These are phyloP conservation scores for Seira ritae DNA, from an alignment of 2,888 invertebrate species.

Conservation along the genomic window DNA sequence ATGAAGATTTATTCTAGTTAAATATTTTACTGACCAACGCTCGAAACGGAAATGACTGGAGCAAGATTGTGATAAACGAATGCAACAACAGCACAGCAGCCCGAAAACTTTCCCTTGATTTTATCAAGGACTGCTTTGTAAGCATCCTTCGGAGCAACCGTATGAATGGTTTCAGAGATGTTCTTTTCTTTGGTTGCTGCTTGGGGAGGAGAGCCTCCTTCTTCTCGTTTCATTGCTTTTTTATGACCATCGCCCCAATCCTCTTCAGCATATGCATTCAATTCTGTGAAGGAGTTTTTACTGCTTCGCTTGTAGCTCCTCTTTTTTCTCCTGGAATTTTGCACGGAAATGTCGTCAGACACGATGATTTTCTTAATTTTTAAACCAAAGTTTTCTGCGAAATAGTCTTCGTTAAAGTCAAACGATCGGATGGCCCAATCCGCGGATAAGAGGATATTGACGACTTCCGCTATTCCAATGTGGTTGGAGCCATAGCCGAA, in stretches of 20 bases:
- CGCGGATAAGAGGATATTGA: constrained; percentile 41
- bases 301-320: background rate
- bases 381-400: constrained; percentile 64
- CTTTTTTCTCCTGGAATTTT: background rate
- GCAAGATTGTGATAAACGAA: constrained; percentile 65
- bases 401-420: constrained; percentile 62
- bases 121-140: constrained; percentile 4
- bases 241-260: background rate
- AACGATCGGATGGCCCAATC: constrained; percentile 60
- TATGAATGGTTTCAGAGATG: background rate
- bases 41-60: constrained; percentile 57
- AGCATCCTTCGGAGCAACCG: background rate
- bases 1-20: background rate
- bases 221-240: too few species aligned
- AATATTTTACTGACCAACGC: constrained; percentile 33
- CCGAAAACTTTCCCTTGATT: constrained; percentile 25
- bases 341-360: constrained; percentile 21
- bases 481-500: constrained; percentile 47
- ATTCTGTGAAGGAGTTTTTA: background rate
- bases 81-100: constrained; percentile 63
- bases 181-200: background rate
- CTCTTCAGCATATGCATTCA: background rate
- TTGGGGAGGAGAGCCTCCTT: too few species aligned
- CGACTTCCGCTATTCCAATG: constrained; percentile 57
- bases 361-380: constrained; percentile 38